phyloP scores from a whole-genome alignment of 2,797 vertebrate species.

The Melanotaenia parkinsoni region DNA sequence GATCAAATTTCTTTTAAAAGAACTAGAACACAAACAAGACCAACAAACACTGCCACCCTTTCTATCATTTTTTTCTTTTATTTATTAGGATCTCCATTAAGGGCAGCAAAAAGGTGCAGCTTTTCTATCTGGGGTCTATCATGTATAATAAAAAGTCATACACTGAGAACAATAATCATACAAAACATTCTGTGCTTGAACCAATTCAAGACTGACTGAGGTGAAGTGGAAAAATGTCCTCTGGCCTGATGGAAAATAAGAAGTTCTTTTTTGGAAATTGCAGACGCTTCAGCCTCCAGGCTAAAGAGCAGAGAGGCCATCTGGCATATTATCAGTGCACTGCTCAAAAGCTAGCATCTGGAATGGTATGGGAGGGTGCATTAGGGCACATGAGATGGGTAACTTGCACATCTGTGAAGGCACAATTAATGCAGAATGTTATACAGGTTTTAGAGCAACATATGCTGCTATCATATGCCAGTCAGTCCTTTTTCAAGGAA shows the following conservation, averaged over 20 bases:
- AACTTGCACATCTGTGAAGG: conserved; percentile 3
- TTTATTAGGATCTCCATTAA: too few species aligned
- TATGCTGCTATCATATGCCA: background rate
- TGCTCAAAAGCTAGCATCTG: conserved; percentile 6
- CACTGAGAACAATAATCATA: too few species aligned
- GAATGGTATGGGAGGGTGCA: background rate
- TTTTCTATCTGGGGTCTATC: too few species aligned
- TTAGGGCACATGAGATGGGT: background rate
- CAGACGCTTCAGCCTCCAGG: conserved; percentile 3
- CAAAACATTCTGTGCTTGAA: background rate
- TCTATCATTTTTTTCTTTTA: background rate
- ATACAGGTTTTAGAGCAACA: background rate
- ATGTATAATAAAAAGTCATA: too few species aligned
- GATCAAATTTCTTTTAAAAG: background rate
- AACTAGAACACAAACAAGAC: background rate
- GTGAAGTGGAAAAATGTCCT: conserved; percentile 10
- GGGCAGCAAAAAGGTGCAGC: too few species aligned
- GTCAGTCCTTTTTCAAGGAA: background rate
- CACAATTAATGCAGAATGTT: background rate
- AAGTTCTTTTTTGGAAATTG: conserved; percentile 5
- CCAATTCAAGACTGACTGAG: background rate
- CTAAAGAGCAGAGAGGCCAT: conserved; percentile 14
- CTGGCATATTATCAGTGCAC: conserved; percentile 16
- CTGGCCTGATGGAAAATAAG: background rate
- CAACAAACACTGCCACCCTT: background rate